Conservation (phyloP, 2,113 vertebrate genomes). For the Cathartes aura region DNA sequence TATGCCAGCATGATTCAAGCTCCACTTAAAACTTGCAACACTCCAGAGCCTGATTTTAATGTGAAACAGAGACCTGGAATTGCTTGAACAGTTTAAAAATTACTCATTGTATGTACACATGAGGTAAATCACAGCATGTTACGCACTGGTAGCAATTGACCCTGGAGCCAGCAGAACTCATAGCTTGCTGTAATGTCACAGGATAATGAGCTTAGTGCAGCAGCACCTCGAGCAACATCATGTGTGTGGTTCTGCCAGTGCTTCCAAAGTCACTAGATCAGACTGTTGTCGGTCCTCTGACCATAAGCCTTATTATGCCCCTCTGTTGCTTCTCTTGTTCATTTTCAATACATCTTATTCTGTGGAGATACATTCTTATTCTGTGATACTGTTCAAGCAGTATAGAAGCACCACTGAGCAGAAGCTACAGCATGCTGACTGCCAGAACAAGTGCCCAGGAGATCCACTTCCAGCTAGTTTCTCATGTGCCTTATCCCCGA, state of each 20-base stretch:
- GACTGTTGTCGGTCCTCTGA: neutral
- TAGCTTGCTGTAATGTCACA: neutral
- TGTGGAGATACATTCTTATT: neutral
- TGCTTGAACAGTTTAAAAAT: neutral
- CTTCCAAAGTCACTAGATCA: neutral
- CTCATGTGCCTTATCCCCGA: neutral
- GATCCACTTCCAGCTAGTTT: neutral
- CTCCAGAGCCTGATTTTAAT: neutral
- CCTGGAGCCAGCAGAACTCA: neutral
- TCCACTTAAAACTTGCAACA: neutral
- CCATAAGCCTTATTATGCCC: neutral
- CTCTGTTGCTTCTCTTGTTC: neutral
- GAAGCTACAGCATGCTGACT: neutral
- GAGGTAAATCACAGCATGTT: neutral
- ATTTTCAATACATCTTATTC: neutral
- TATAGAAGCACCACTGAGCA: neutral
- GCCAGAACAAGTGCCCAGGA: neutral
- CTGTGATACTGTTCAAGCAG: neutral
- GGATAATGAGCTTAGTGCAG: neutral
- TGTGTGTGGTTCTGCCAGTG: neutral
- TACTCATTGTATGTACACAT: neutral
- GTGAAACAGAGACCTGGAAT: neutral
- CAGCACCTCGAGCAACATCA: neutral
- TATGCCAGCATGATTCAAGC: neutral
- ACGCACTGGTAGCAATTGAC: neutral